Base-by-base conservation (phyloP, 2,113 vertebrate genomes). In the Neolamprologus brichardi region DNA sequence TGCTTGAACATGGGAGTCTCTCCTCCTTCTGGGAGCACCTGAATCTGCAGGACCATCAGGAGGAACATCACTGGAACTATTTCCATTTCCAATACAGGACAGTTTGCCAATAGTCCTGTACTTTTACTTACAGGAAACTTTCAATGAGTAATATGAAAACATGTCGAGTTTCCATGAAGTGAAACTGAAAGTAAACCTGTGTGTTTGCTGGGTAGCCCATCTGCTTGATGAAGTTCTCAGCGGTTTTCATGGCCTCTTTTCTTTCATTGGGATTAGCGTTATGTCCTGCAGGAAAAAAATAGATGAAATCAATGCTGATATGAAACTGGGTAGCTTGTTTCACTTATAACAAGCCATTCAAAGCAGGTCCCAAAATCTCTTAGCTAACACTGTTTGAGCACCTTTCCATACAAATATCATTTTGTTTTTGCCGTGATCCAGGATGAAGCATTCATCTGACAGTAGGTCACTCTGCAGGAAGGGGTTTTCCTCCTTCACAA, bases 331-430 rank as follows among this genome's bases (percentile, higher is more conserved):
- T 44, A 46, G 67, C 67, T 18, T 17, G 17, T 44, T 58, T 17
- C 34, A 12, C 70, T 46, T 17, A 39, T 51, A 56, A 60, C 6
- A 37, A 67, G 20, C 11, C 8, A 77, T 30, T 49, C 23, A 18
- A 28, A 30, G 41, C 41, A 49, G 3, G 23, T 77, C 14, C 11
- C 10, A 13, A 2, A 39, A 8, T 18, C 18, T 8, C 2, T 46
- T 25, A 28, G n/a, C 8, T 25, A 54, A 6, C 10, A 2, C 11
- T 14, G 64, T 58, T 37, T 18, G 14, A 25, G 77, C 91, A 99
- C 98, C 98, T 97, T 99, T 99, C 98, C 98, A 99, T 5, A 99
- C 97, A 53, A 98, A 98, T 89, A 99, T 98, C 83, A 97, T 97
- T 81, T 95, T 97, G 86, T 96, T 97, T 77, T 96, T 94, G 49